Evolutionary conservation across 2,888 invertebrate species (phyloP).

Genomic region (Lydus trimaculatus): DNA sequence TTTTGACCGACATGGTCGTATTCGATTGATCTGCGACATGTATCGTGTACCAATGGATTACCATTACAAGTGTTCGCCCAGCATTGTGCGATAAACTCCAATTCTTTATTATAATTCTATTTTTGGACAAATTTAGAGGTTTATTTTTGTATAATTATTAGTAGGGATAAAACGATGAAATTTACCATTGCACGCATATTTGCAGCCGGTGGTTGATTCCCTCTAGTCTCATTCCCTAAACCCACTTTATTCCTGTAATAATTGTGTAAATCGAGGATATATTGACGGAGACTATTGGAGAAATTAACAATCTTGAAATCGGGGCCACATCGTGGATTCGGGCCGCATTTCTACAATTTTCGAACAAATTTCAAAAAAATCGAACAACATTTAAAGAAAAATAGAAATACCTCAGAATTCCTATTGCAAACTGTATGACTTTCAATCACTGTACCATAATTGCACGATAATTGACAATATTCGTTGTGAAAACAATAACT

Average conservation of each 20-base stretch:
- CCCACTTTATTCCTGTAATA: constrained; percentile 54
- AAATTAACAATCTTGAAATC: constrained; percentile 50
- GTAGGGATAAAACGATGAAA: too few relatives aligned
- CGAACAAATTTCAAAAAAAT: constrained; percentile 10
- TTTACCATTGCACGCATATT: constrained; percentile 56
- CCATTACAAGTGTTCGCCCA: constrained; percentile 57
- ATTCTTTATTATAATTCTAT: constrained; percentile 55
- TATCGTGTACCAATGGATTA: constrained; percentile 51
- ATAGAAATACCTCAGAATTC: constrained; percentile 34
- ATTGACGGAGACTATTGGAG: constrained; percentile 49
- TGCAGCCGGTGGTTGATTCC: constrained; percentile 52
- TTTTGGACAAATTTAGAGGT: too few relatives aligned
- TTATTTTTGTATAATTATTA: too few relatives aligned
- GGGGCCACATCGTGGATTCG: constrained; percentile 48
- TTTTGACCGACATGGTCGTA: constrained; percentile 55
- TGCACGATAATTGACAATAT: constrained; percentile 45
- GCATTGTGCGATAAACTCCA: constrained; percentile 57
- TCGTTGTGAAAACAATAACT: constrained; percentile 33
- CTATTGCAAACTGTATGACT: constrained; percentile 45
- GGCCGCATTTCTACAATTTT: constrained; percentile 53
- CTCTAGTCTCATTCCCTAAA: constrained; percentile 51
- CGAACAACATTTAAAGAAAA: background rate
- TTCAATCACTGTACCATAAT: constrained; percentile 37
- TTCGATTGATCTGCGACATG: constrained; percentile 51
- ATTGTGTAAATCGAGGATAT: constrained; percentile 55